Conservation (phyloP, 2,113 vertebrate genomes). For the Cacatua alba region DNA sequence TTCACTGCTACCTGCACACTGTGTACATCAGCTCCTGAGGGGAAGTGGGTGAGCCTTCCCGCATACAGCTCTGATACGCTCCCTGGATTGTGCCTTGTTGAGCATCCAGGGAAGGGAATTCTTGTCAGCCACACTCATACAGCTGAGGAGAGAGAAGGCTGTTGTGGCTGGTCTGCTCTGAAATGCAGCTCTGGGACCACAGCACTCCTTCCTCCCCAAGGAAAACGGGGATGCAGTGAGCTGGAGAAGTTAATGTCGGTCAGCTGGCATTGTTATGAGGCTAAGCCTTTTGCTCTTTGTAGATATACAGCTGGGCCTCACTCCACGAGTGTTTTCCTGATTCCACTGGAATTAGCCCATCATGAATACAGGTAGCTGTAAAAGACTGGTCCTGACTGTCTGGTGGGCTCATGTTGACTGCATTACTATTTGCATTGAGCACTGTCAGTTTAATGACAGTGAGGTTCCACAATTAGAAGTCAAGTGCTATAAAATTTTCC, state of each 20-base stretch:
- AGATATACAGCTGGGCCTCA: background rate
- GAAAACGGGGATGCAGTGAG: background rate
- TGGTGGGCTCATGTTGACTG: background rate
- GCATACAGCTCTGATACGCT: rapidly evolving
- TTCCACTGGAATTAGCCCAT: background rate
- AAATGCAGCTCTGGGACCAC: background rate
- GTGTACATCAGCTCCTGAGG: rapidly evolving
- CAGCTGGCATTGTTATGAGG: rapidly evolving
- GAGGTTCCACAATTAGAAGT: background rate
- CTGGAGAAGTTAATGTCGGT: background rate
- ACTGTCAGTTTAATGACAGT: background rate
- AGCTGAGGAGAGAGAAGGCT: background rate
- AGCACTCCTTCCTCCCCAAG: background rate
- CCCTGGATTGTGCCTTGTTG: background rate
- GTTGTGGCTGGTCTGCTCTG: background rate
- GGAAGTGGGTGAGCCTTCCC: background rate
- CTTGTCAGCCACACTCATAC: rapidly evolving
- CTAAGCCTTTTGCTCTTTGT: background rate
- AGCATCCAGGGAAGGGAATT: background rate
- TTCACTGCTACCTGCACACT: rapidly evolving
- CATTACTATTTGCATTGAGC: background rate
- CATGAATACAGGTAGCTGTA: background rate
- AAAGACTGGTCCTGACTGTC: background rate
- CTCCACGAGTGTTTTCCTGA: background rate
- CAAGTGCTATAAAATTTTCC: background rate